Base-by-base conservation (phyloP, 2,888 invertebrate genomes). In the Sylvicola cinctus region DNA sequence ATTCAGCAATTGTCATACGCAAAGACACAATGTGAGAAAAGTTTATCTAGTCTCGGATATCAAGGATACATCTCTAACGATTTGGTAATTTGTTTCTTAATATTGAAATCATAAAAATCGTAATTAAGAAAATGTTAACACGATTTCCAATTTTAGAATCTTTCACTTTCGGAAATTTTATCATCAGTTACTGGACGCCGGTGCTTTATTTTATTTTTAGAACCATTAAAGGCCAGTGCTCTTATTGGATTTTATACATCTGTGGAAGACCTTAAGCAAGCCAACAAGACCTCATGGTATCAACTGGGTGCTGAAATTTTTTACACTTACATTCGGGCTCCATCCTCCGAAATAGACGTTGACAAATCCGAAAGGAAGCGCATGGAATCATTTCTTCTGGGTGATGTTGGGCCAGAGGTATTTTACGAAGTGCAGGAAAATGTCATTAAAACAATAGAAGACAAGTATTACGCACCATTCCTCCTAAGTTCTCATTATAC, bases 281-380 rank as follows among this genome's bases (percentile, higher is more conserved):
- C 80, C n/a, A 72, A 74, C 31, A 66, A 78, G 43, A 72, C 72
- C 39, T 70, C 70, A 42, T 78, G 78, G 70, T 85, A 88, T 55
- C 81, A 87, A 46, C 59, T 85, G 17, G 90, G 81, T 8, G 80
- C 83, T n/a, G 87, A 88, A 55, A 81, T 88, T 47, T 88, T 83
- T 58, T 85, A 87, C 50, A 83, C 81, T 3, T 87, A 80, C 46
- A 79, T 90, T 39, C 66, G 79, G 41, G 79, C 77, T 33, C 76
- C 79, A 2, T 74, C 74, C 39, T 77, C 79, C 1, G 78, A 77
- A 50, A 74, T 85, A 39, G 78, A 79, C 61, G 74, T 83, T 29
- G 80, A 83, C 49, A 84, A 76, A 20, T 20, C 20, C 8, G 20
- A 20, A 8, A 66, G 80, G 36, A 85, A 84, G 52, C 65, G 77